Evolutionary conservation across 2,888 invertebrate species (phyloP).

Genomic region (Orchestes rusci): DNA sequence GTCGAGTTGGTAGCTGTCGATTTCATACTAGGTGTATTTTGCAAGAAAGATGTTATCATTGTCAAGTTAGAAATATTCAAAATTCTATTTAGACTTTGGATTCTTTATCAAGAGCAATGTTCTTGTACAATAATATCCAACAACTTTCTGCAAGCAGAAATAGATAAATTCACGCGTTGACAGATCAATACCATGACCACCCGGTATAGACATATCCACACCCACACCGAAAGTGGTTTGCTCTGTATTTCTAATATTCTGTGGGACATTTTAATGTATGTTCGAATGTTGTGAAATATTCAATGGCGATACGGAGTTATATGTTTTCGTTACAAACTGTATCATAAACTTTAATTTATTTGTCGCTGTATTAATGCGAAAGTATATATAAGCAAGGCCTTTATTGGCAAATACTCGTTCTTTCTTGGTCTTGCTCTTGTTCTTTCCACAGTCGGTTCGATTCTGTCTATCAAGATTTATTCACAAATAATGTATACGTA

Average conservation of each 20-base stretch:
- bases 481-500: no score
- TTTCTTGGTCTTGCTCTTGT: neutral
- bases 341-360: slow-evolving; percentile 23
- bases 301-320: slow-evolving; percentile 23
- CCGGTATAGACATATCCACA: slow-evolving; percentile 15
- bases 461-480: neutral
- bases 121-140: no score
- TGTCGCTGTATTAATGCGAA: slow-evolving; percentile 13
- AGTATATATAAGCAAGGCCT: slow-evolving; percentile 12
- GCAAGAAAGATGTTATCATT: no score
- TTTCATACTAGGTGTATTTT: no score
- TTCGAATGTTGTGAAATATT: slow-evolving; percentile 24
- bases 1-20: no score
- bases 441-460: neutral
- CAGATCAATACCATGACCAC: slow-evolving; percentile 7
- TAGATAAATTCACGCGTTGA: no score
- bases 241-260: slow-evolving; percentile 24
- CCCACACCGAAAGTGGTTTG: slow-evolving; percentile 17
- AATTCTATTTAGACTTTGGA: no score
- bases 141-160: no score
- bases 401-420: slow-evolving; percentile 22
- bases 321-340: slow-evolving; percentile 25
- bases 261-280: slow-evolving; percentile 25
- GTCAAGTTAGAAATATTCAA: no score
- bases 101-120: no score